Evolutionary conservation across 1,140 invertebrate species (phyloP).

Genomic region (Hyphantria cunea): DNA sequence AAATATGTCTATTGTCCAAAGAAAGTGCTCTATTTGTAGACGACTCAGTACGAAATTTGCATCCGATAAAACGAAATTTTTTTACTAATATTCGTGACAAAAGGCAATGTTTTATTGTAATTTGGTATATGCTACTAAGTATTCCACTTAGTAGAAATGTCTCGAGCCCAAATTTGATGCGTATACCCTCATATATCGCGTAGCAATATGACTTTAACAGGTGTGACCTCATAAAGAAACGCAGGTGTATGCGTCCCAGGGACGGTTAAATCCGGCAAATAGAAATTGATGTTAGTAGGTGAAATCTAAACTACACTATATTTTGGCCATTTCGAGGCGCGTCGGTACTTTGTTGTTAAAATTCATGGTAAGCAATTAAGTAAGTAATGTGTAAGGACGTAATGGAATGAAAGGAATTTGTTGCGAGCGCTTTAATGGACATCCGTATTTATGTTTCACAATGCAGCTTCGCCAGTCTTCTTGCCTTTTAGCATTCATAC

Average conservation of each 20-base stretch:
- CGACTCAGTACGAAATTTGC: constrained; percentile 6
- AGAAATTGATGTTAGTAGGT: constrained; percentile 68
- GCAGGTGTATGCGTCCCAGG: constrained; percentile 52
- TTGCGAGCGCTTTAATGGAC: constrained; percentile 65
- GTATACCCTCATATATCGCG: constrained; percentile 28
- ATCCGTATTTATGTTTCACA: constrained; percentile 63
- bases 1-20: constrained; percentile 1
- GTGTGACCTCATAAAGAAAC: constrained; percentile 53
- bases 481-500: constrained; percentile 31
- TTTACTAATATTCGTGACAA: constrained; percentile 17
- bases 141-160: constrained; percentile 12
- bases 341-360: constrained; percentile 68
- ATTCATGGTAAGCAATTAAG: constrained; percentile 75
- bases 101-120: constrained; percentile 13
- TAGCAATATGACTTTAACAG: constrained; percentile 40
- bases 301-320: constrained; percentile 68
- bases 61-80: constrained; percentile 18
- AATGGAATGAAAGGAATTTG: constrained; percentile 76
- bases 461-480: constrained; percentile 45
- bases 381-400: constrained; percentile 71
- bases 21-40: neutral
- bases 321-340: constrained; percentile 63
- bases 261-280: constrained; percentile 61
- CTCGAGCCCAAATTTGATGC: constrained; percentile 21
- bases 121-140: constrained; percentile 12